phyloP scores from a whole-genome alignment of 2,797 vertebrate genomes.

The Enteromius argenteus region DNA sequence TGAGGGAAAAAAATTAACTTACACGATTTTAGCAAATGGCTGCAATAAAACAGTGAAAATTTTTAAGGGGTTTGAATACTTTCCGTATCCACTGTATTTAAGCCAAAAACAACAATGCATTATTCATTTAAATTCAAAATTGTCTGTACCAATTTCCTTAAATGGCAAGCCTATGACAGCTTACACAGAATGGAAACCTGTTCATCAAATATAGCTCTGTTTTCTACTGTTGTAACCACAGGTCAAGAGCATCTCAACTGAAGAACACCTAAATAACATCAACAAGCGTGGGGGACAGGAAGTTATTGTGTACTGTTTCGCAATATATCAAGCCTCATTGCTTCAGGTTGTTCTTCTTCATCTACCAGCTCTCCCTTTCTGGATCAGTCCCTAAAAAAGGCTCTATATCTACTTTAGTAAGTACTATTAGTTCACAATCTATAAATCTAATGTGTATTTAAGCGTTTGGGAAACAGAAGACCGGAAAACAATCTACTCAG shows the following conservation, averaged over 20 bases:
- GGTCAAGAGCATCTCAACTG: conserved; percentile 50
- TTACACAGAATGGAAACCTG: neutral
- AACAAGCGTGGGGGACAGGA: conserved; percentile 54
- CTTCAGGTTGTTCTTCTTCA: conserved; percentile 6
- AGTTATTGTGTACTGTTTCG: conserved; percentile 59
- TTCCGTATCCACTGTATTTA: too few relatives aligned
- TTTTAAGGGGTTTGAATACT: too few relatives aligned
- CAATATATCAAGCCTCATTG: conserved; percentile 34
- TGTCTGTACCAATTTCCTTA: neutral
- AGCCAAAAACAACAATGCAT: neutral
- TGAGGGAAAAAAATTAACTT: too few relatives aligned
- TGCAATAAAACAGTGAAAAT: too few relatives aligned
- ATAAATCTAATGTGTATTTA: neutral
- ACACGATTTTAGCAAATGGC: too few relatives aligned
- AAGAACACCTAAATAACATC: conserved; percentile 55
- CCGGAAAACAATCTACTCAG: neutral
- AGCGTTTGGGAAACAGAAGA: neutral
- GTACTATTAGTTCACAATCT: conserved; percentile 5
- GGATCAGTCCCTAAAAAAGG: conserved; percentile 11
- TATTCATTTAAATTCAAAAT: neutral
- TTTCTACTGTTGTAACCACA: conserved; percentile 20
- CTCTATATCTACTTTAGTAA: conserved; percentile 32
- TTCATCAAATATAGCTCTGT: neutral
- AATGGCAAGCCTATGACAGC: neutral
- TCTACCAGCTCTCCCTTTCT: conserved; percentile 6